Base-by-base conservation (phyloP, 2,113 vertebrate species). In the Sebastes schlegelii region DNA sequence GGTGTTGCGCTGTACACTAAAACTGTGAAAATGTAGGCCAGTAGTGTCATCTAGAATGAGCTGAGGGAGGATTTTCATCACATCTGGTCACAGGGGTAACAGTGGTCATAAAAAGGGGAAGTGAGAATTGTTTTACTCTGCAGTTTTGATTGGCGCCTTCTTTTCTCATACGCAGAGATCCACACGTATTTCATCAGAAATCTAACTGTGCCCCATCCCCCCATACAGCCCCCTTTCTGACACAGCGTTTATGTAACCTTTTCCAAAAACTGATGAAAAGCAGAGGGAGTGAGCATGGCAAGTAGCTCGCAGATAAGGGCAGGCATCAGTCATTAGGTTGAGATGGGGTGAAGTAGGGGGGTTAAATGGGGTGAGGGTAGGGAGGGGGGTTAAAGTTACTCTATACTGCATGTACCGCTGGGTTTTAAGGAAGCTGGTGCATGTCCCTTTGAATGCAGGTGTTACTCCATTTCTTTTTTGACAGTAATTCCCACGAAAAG, bases 211-310 rank as follows among this genome's bases (percentile, higher is more conserved):
- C 13, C 49, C 70, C 23, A 34, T 6, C 23, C 10, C 48, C 14
- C 69, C 42, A 34, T 34, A 34, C 26, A 34, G 26, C 43, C 67
- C 23, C 26, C 71, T 19, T 49, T 72, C 63, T 78, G 74, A 77
- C 69, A 62, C 52, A 64, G 34, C 5, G 1, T 72, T 86, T 80
- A 55, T 51, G 84, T 70, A 74, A 82, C 14, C 21, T 14, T 55
- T 88, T 84, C 85, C 85, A 89, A 77, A 76, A 94, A 49, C 45
- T 80, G 85, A 91, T 82, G 65, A 79, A 73, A 65, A 78, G 57
- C 88, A 92, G 84, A 82, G 86, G 87, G 88, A 89, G 89, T 84
- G 84, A 82, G 70, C 6, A 0, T 58, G 45, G 73, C 6, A 42
- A 58, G 46, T 40, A 63, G 57, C 67, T 81, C 51, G 23, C 26